Conservation (phyloP, 1,140 invertebrate species). For the Trinorchestia longiramus region DNA sequence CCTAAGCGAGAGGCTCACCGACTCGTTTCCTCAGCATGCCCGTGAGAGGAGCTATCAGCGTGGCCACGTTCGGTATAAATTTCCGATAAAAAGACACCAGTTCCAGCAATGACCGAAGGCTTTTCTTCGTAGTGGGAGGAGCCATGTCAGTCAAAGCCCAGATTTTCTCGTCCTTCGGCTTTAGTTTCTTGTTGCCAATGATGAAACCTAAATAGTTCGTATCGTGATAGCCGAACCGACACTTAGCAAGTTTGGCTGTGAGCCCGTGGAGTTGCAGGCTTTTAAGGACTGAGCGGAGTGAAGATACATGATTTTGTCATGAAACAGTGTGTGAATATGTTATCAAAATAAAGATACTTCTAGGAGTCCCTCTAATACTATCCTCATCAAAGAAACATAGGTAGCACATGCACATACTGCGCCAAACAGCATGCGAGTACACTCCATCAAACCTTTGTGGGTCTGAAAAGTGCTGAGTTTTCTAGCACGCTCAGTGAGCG, state of each 20-base stretch:
- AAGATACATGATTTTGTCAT: background rate
- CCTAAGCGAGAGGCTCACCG: slow-evolving; percentile 6
- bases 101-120: slow-evolving; percentile 43
- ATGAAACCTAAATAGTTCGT: background rate
- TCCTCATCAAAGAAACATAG: background rate
- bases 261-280: background rate
- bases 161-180: slow-evolving; percentile 10
- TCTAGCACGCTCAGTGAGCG: background rate
- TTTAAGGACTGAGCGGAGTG: background rate
- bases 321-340: background rate
- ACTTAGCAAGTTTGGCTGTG: background rate
- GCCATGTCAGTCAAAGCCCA: background rate
- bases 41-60: slow-evolving; percentile 32
- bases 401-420: background rate
- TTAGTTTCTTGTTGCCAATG: background rate
- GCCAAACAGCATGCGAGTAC: background rate
- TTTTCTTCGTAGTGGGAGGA: slow-evolving; percentile 52
- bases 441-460: background rate
- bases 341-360: background rate
- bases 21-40: slow-evolving; percentile 36
- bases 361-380: background rate
- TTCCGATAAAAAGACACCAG: slow-evolving; percentile 57
- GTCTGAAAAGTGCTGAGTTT: background rate
- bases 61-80: slow-evolving; percentile 49
- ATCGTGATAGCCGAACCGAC: background rate